Evolutionary conservation across 2,797 vertebrate genomes (phyloP).

Genomic region (Champsocephalus gunnari): DNA sequence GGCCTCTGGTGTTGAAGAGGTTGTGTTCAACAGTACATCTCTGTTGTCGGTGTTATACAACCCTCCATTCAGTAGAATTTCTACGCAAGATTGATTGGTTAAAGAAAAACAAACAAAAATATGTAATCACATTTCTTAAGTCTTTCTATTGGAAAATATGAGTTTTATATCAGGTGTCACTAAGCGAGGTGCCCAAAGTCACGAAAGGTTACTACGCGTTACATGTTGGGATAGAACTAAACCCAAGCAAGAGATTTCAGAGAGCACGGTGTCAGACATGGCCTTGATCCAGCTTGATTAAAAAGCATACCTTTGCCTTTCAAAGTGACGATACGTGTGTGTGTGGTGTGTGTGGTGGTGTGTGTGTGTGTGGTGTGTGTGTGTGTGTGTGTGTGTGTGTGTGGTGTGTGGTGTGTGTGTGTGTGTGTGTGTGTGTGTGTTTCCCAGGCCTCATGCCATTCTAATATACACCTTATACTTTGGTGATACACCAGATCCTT

Average conservation of each 20-base stretch:
- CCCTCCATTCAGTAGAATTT: neutral
- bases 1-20: constrained; percentile 1
- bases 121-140: neutral
- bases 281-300: constrained; percentile 37
- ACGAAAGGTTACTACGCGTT: constrained; percentile 16
- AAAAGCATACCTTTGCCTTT: constrained; percentile 35
- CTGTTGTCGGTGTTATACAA: constrained; percentile 3
- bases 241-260: constrained; percentile 10
- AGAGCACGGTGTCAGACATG: neutral
- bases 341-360: constrained; percentile 3
- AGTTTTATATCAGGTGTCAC: constrained; percentile 1
- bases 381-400: constrained; percentile 23
- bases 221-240: neutral
- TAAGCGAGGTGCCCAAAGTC: neutral
- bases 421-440: constrained; percentile 1
- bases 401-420: neutral
- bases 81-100: neutral
- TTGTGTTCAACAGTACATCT: neutral
- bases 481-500: constrained; percentile 5
- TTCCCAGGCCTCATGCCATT: constrained; percentile 14
- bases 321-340: constrained; percentile 19
- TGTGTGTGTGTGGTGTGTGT: neutral
- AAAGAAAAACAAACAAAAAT: neutral
- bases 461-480: constrained; percentile 9
- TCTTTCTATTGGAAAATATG: neutral